Base-by-base conservation (phyloP, 2,797 vertebrate genomes). In the Leptatherina wallacei region DNA sequence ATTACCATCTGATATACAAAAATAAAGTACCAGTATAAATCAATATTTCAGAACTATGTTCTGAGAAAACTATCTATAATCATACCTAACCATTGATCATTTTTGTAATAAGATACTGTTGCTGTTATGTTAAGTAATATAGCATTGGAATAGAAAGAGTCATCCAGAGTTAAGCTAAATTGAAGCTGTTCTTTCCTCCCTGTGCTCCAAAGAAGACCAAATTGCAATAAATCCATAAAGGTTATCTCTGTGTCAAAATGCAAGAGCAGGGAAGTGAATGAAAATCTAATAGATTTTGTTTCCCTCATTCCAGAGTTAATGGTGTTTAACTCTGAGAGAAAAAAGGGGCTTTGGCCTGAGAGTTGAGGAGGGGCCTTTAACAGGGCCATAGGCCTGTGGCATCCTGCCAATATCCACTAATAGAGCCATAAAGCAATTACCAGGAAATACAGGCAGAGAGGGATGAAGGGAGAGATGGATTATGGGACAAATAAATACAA, bases 341-440 rank as follows among this genome's bases (percentile, higher is more conserved):
- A 44, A 72, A 77, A 79, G 71, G 65, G 74, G 69, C 71, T 86
- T 82, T 86, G 78, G 77, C 59, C 75, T 3, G 3, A 80, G 77
- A 79, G 82, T 66, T 59, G 66, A 88, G 79, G 81, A 81, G 74
- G 75, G 78, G 68, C 85, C 87, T 90, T 87, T 91, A 90, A 82
- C 81, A 47, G 83, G 67, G 75, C 77, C 78, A 61, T 71, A 82
- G 86, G 85, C 84, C 81, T 81, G 77, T 88, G 89, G 89, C 85
- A 74, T 65, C 64, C 74, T 80, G 90, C 91, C 90, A 91, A 71
- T 73, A 78, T 77, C 78, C 82, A 75, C 88, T 89, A 86, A 91
- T 90, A 88, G 88, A 87, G 75, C 85, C 82, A 81, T 91, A 93
- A 94, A 91, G 85, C 90, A 93, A 94, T 94, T 95, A 94, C 85